phyloP scores from a whole-genome alignment of 64 coral and sea anemone genomes.

The Anthopleura sola region DNA sequence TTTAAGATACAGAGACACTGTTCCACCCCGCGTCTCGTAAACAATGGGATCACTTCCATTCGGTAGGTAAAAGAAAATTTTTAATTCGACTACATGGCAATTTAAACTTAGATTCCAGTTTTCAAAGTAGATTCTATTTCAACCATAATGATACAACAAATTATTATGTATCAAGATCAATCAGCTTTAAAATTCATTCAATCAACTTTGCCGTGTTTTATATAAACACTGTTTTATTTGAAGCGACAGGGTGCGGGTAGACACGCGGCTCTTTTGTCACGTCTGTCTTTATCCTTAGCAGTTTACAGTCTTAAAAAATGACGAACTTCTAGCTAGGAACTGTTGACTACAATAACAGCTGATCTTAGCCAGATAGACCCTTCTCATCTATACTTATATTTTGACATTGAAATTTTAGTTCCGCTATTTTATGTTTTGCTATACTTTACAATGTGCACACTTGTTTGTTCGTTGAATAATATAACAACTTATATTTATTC shows the following conservation, averaged over 20 bases:
- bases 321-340: not conserved
- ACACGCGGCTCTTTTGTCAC: slow-evolving; percentile 14
- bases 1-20: not conserved
- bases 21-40: not conserved
- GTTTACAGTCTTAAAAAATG: not conserved
- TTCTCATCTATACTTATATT: not conserved
- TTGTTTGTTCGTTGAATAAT: not conserved
- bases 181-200: not conserved
- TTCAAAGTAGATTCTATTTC: not conserved
- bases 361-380: not conserved
- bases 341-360: not conserved
- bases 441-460: not conserved
- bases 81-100: not conserved
- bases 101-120: not conserved
- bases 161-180: not conserved
- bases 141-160: not conserved
- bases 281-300: not conserved
- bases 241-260: not conserved
- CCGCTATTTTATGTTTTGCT: not conserved
- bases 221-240: not conserved
- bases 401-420: not conserved
- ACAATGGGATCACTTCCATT: not conserved
- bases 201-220: not conserved
- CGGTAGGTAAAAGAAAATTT: no score
- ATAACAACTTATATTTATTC: not conserved